Base-by-base conservation (phyloP, 2,797 vertebrate species). In the Pseudochaenichthys georgianus region DNA sequence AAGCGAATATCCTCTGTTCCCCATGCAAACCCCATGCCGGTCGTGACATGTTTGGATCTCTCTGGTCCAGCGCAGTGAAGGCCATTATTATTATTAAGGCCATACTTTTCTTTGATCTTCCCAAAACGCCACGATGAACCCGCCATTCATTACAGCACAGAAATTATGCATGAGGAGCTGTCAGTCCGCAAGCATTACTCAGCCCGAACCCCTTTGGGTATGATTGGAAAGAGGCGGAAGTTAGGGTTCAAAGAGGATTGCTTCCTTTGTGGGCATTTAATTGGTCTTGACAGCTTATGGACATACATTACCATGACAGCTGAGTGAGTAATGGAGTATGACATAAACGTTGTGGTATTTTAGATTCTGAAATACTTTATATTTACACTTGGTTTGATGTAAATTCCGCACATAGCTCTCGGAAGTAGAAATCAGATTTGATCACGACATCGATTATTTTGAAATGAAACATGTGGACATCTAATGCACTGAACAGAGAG, bases 31-130 rank as follows among this genome's bases (percentile, higher is more conserved):
- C 51, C 66, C 23, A 60, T n/a, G 73, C 67, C 12, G 19, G 59
- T 71, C 6, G n/a, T 59, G 82, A 75, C 85, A 75, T 70, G 58
- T 87, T 81, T 73, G 47, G 15, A 75, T 87, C 41, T 79, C 79
- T 70, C 61, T 71, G 75, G 78, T 86, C 81, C 80, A 75, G 79
- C 43, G 9, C 67, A 57, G 12, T n/a, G 71, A 80, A 54, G 70
- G 70, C 74, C 77, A 42, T 79, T 80, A 86, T 85, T 84, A 81
- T n/a, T n/a, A n/a, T n/a, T n/a, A n/a, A 50, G 74, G 52, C 82
- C 85, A 88, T 28, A 38, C 50, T 75, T 21, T 0, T 16, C 83
- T 87, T 90, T 86, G 67, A 87, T 87, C 78, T 73, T 73, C 76
- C 69, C 64, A 67, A 51, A 86, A 74, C 13, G 11, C 64, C 31